A percentile compares a stretch with the other conserved stretches of the same genome.
Evolutionary conservation across 2,888 invertebrate genomes (phyloP).

Genomic region (Drosophila pseudotakahashii): DNA sequence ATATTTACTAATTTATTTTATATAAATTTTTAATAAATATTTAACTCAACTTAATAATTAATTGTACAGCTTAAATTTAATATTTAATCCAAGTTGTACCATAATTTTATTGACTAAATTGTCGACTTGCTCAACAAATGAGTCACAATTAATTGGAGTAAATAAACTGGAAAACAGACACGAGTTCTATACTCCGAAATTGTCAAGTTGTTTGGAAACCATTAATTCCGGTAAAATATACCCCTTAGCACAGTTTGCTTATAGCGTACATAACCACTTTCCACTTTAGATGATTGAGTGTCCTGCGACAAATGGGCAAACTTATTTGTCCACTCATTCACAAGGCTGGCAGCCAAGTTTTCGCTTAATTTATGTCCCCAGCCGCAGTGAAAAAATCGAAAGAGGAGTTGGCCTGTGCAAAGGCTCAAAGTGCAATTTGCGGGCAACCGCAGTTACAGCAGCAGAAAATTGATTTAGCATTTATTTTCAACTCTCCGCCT

Average conservation of each 20-base stretch:
- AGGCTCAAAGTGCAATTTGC: slow-evolving; percentile 38
- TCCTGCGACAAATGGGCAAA: slow-evolving; percentile 37
- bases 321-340: slow-evolving; percentile 32
- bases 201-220: not conserved
- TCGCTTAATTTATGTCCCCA: slow-evolving; percentile 32
- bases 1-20: no score
- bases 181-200: not conserved
- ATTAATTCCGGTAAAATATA: not conserved
- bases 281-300: slow-evolving; percentile 34
- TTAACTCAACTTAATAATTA: no score
- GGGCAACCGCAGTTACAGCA: slow-evolving; percentile 26
- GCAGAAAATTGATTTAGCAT: slow-evolving; percentile 67
- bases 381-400: slow-evolving; percentile 5
- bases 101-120: not conserved
- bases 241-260: not conserved
- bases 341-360: slow-evolving; percentile 21
- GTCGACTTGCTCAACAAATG: not conserved
- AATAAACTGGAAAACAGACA: not conserved
- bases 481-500: slow-evolving; percentile 39
- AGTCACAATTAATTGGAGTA: not conserved
- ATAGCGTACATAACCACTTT: not conserved
- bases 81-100: not conserved
- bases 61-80: no score
- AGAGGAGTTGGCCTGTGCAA: slow-evolving; percentile 11
- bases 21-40: no score